phyloP scores from a whole-genome alignment of 2,797 vertebrate genomes.

The Mionectes olivaceus region DNA sequence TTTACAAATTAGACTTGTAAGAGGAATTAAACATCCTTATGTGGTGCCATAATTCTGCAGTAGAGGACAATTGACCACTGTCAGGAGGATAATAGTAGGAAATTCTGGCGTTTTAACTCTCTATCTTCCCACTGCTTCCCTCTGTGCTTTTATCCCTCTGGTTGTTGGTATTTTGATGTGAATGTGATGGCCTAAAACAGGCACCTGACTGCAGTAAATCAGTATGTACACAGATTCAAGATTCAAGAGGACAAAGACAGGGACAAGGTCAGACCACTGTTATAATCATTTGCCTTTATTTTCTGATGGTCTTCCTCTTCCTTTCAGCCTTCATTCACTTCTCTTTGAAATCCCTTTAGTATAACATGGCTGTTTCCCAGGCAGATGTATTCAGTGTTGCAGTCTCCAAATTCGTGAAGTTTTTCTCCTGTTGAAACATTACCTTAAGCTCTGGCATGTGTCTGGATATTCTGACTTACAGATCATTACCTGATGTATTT shows the following conservation, averaged over 20 bases:
- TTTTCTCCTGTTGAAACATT: not conserved
- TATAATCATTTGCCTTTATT: not conserved
- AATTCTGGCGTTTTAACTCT: not conserved
- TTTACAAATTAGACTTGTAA: not conserved
- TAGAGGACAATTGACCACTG: not conserved
- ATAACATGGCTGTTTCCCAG: not conserved
- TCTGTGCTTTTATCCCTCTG: not conserved
- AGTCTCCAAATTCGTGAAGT: not conserved
- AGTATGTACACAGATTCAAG: not conserved
- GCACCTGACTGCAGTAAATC: accelerated
- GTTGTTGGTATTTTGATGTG: not conserved
- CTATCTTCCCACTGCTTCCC: not conserved
- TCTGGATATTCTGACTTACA: not conserved
- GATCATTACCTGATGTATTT: not conserved
- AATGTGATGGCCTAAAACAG: not conserved
- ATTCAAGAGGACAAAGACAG: not conserved
- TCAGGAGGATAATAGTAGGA: not conserved
- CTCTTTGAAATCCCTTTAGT: not conserved
- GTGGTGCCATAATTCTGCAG: not conserved
- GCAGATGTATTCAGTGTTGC: not conserved
- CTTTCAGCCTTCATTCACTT: not conserved
- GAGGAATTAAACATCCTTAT: not conserved
- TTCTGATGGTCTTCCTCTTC: not conserved
- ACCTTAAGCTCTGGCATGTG: not conserved
- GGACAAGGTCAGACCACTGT: not conserved